Evolutionary conservation across 2,888 invertebrate genomes (phyloP), one percentile per base, ranked within the genome.

Genomic region (Drosophila helvetica): DNA sequence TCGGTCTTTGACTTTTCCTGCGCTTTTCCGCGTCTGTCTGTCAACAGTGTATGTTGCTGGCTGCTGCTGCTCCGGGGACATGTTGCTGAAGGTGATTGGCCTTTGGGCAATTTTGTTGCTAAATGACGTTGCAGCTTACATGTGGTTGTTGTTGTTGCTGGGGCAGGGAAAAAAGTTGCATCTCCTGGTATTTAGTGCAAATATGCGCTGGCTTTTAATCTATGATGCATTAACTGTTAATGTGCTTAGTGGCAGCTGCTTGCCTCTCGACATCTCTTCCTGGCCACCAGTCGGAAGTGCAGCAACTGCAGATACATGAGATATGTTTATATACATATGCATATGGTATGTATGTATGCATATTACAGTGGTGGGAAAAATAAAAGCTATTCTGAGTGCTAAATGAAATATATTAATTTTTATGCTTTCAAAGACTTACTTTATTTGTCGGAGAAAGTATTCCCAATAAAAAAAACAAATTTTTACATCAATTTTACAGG

Each of bases 21-120:
- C 53, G 68, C 74, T 73, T 76, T 85, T 83, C 84, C 84, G 79
- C 86, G 61, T 85, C 77, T 79, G 75, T 65, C 75, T 73, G 75
- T 75, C 81, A 71, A 69, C 65, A 76, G 66, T 64, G 45, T 46
- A 25, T 57, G 48, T 50, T 50, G 62, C 56, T n/a, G 33, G n/a
- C n/a, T n/a, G n/a, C 17, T 42, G 59, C 17, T 25, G 59, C 38
- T n/a, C n/a, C 7, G 62, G 46, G 19, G 19, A 48, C 51, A 51
- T 46, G 53, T 53, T 53, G 64, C 47, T 27, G 33, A 64, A 86
- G 87, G 87, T 82, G 85, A 84, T 66, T 81, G 79, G 66, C 79
- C 82, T 64, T 50, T 50, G 60, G 17, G 65, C 64, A 68, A 71
- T 76, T 84, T 83, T 67, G 78, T 76, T 69, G 80, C 67, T 72